A percentile compares a stretch with the other conserved stretches of the same genome.
Conservation (phyloP, 2,888 invertebrate species). For the Epinotia nisella region DNA sequence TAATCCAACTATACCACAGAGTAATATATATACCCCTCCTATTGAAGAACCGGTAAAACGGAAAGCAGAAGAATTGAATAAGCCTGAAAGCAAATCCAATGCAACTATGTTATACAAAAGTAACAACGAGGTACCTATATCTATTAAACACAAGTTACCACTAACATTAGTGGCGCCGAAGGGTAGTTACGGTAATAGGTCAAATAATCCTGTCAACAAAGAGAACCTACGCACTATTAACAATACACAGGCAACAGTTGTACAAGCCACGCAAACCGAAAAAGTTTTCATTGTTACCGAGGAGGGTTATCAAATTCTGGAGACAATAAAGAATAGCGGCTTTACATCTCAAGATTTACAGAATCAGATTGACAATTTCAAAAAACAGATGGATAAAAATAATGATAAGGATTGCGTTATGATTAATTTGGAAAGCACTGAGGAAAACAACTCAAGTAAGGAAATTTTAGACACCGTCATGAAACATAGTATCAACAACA, state of each 20-base stretch:
- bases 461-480: not conserved
- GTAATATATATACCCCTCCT: not conserved
- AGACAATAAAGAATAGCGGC: slow-evolving; percentile 10
- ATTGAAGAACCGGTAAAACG: slow-evolving; percentile 5
- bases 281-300: slow-evolving; percentile 2
- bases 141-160: slow-evolving; percentile 18
- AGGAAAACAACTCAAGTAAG: not conserved
- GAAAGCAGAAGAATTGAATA: not conserved
- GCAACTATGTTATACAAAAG: not conserved
- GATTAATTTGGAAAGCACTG: slow-evolving; percentile 2
- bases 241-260: not conserved
- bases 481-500: slow-evolving; percentile 6
- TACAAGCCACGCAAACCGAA: slow-evolving; percentile 14
- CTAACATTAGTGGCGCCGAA: not conserved
- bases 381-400: not conserved
- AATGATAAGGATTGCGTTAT: not conserved
- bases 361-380: not conserved
- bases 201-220: slow-evolving; percentile 2
- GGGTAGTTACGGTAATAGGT: not conserved
- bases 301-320: slow-evolving; percentile 2
- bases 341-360: not conserved
- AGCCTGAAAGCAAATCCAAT: not conserved
- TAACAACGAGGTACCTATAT: not conserved
- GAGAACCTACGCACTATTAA: not conserved
- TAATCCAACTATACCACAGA: not conserved